These are phyloP conservation scores for Psilanteris sp. DNA, from an alignment of 1,140 invertebrate species.

Conservation along the genomic window DNA sequence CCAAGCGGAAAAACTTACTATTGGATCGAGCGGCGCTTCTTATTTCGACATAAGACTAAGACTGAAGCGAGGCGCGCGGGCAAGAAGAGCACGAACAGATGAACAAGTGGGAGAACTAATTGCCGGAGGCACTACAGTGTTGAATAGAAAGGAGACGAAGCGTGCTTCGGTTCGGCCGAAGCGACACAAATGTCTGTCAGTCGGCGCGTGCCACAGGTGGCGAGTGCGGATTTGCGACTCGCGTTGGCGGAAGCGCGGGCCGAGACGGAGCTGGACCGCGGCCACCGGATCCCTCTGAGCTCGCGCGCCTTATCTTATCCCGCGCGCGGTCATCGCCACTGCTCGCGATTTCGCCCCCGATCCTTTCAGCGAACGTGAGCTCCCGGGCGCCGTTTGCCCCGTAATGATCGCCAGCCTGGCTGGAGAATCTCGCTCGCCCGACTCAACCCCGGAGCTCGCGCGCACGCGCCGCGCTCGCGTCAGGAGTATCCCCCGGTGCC, in stretches of 20 bases:
- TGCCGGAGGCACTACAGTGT: conserved; percentile 35
- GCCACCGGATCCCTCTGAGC: no score
- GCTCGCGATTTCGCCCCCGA: not conserved
- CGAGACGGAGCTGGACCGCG: no score
- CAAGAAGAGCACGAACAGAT: conserved; percentile 7
- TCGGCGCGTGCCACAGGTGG: conserved; percentile 56
- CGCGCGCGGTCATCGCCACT: no score
- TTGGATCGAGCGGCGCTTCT: conserved; percentile 1
- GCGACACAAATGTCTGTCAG: conserved; percentile 43
- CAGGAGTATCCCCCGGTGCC: conserved; percentile 11
- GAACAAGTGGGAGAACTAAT: conserved; percentile 33
- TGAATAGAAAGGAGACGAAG: conserved; percentile 25
- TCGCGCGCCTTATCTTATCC: no score
- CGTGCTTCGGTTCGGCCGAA: conserved; percentile 6
- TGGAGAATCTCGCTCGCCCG: conserved; percentile 60
- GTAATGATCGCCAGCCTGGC: conserved; percentile 71
- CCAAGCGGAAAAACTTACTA: not conserved
- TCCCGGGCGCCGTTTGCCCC: conserved; percentile 60
- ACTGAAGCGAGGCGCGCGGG: no score
- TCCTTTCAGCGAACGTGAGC: conserved; percentile 5
- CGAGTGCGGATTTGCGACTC: conserved; percentile 27
- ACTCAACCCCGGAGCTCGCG: conserved; percentile 63
- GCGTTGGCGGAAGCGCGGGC: no score
- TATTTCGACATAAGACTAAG: conserved; percentile 9
- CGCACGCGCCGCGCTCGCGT: conserved; percentile 46